Conservation (phyloP, 2,113 vertebrate genomes). For the Otis tarda region DNA sequence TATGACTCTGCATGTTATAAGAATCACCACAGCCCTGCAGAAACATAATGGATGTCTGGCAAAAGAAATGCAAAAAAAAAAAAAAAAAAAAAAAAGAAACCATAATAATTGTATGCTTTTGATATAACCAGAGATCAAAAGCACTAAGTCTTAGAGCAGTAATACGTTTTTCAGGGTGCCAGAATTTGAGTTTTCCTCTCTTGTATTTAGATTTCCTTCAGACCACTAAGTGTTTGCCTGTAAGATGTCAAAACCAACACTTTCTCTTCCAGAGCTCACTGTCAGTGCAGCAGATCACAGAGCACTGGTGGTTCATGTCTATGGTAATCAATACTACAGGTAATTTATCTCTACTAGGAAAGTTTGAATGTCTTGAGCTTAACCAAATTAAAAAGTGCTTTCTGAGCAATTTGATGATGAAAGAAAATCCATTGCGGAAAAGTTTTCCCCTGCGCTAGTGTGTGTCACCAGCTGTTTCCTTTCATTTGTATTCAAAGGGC, state of each 20-base stretch:
- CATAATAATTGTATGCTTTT: not conserved
- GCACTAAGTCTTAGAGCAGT: not conserved
- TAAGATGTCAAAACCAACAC: not conserved
- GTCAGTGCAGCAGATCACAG: not conserved
- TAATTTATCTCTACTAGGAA: not conserved
- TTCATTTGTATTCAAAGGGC: constrained; percentile 46
- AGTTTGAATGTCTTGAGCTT: not conserved
- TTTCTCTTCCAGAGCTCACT: not conserved
- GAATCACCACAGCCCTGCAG: not conserved
- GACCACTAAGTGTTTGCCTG: not conserved
- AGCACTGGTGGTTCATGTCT: not conserved
- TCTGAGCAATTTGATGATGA: not conserved
- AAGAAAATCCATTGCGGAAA: not conserved
- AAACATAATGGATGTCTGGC: not conserved
- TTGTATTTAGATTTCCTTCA: not conserved
- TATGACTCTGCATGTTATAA: not conserved
- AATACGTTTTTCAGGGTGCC: not conserved
- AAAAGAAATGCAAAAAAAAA: not conserved
- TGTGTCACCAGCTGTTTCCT: constrained; percentile 19
- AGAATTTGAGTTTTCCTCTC: not conserved
- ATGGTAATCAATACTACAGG: not conserved
- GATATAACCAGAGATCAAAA: not conserved
- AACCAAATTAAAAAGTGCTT: not conserved
- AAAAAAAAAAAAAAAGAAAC: too few relatives aligned
- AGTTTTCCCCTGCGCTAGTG: not conserved